A percentile compares a stretch with the other conserved stretches of the same genome.
These are phyloP conservation scores for Pseudochaenichthys georgianus DNA, from an alignment of 2,797 vertebrate genomes.

Conservation along the genomic window DNA sequence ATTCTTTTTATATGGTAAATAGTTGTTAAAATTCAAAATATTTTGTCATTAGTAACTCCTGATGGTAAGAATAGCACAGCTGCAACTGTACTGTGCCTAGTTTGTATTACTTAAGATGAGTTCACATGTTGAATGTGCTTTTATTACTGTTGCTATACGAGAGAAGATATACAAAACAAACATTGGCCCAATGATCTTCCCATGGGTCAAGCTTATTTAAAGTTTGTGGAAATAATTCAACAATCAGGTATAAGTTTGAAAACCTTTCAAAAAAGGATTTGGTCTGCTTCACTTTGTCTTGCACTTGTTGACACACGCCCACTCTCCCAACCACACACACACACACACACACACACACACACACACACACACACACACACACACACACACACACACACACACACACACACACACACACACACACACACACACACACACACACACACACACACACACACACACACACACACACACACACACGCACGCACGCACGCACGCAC, in stretches of 20 bases:
- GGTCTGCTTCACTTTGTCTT: constrained; percentile 15
- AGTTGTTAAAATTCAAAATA: neutral
- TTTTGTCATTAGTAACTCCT: neutral
- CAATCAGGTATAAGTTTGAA: constrained; percentile 1
- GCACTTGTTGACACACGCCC: constrained; percentile 45
- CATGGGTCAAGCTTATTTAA: neutral
- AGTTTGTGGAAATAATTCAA: neutral
- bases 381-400: neutral
- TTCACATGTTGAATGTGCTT: neutral
- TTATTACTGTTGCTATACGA: constrained; percentile 10
- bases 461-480: neutral
- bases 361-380: constrained; percentile 15
- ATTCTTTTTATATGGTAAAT: neutral
- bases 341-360: constrained; percentile 16
- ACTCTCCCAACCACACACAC: constrained; percentile 13
- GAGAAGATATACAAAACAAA: neutral
- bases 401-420: constrained; percentile 4
- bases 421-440: constrained; percentile 16
- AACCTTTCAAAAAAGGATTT: neutral
- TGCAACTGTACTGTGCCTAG: neutral
- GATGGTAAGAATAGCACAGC: neutral
- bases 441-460: constrained; percentile 5
- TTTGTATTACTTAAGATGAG: neutral
- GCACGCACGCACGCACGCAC: neutral
- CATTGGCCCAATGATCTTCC: neutral